Evolutionary conservation across 2,888 invertebrate species (phyloP).

Genomic region (Drosophila demipolita): DNA sequence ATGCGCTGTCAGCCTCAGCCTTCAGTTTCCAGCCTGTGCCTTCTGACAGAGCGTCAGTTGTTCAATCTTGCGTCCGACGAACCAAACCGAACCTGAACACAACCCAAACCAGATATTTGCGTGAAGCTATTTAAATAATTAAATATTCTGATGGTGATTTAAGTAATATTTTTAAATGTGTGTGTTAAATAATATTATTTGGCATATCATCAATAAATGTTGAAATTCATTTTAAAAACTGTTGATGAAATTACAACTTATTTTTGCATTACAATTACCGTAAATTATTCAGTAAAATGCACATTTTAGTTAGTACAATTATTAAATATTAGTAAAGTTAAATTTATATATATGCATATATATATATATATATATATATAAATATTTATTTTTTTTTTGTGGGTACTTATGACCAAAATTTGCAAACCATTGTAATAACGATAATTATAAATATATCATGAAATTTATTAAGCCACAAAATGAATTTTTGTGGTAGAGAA

Average conservation of each 20-base stretch:
- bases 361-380: background rate
- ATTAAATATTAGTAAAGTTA: no score
- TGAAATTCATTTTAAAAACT: background rate
- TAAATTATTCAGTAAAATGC: background rate
- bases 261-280: background rate
- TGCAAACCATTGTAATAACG: no score
- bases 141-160: background rate
- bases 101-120: background rate
- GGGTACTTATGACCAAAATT: no score
- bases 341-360: background rate
- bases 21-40: constrained; percentile 1
- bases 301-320: background rate
- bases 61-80: constrained; percentile 46
- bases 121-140: background rate
- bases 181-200: background rate
- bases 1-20: constrained; percentile 7
- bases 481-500: background rate
- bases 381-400: no score
- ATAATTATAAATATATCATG: no score
- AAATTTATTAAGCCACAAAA: background rate
- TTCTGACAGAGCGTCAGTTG: constrained; percentile 36
- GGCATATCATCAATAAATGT: background rate
- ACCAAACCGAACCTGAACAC: background rate
- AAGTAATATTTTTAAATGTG: background rate
- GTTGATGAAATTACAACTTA: background rate